Conservation (phyloP, 2,797 vertebrate species). For the Syngnathus acus region DNA sequence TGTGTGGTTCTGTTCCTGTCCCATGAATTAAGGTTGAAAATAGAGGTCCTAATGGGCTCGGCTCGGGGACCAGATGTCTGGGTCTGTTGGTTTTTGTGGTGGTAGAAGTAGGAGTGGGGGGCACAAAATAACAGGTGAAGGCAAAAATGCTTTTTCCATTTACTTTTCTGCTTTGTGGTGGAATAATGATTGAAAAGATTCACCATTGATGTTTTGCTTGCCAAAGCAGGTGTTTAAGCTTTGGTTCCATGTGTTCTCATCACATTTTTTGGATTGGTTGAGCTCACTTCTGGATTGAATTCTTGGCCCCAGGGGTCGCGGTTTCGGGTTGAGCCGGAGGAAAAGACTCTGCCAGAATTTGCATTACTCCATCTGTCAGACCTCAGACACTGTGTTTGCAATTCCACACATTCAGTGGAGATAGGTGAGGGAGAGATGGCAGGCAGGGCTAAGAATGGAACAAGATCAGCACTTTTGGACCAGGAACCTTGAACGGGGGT, state of each 20-base stretch:
- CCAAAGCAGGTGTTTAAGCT: constrained; percentile 60
- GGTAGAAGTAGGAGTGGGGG: constrained; percentile 11
- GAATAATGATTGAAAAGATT: constrained; percentile 32
- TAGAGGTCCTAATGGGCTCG: constrained; percentile 21
- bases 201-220: constrained; percentile 15
- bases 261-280: constrained; percentile 46
- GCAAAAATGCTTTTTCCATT: constrained; percentile 15
- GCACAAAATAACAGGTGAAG: constrained; percentile 41
- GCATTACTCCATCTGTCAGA: constrained; percentile 24
- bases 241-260: constrained; percentile 44
- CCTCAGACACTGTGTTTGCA: constrained; percentile 27
- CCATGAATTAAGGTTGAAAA: constrained; percentile 53
- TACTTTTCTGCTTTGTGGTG: constrained; percentile 44
- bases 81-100: constrained; percentile 24
- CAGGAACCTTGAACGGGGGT: constrained; percentile 46
- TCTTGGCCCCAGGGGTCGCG: constrained; percentile 28
- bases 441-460: constrained; percentile 2
- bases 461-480: constrained; percentile 49
- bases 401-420: constrained; percentile 23
- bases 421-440: constrained; percentile 29
- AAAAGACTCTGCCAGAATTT: constrained; percentile 28
- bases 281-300: constrained; percentile 41
- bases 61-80: constrained; percentile 48
- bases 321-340: constrained; percentile 33
- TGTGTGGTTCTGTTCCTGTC: constrained; percentile 54